Evolutionary conservation across 2,113 vertebrate genomes (phyloP).

Genomic region (Trochalopteron elliotii): DNA sequence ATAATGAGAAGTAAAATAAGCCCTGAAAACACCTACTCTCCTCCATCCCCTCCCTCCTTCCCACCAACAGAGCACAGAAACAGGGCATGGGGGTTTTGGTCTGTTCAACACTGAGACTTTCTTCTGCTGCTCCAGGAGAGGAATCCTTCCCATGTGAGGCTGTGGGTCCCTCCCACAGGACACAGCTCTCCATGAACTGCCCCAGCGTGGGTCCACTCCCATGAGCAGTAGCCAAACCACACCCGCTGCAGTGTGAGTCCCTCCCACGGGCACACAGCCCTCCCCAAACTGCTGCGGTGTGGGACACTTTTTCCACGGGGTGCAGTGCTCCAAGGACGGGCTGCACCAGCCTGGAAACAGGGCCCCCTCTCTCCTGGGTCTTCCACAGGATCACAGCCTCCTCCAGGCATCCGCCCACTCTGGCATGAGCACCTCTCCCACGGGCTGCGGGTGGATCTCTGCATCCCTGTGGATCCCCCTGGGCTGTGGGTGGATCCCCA

Average conservation of each 20-base stretch:
- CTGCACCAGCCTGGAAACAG: not conserved
- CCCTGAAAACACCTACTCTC: not conserved
- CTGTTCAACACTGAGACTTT: not conserved
- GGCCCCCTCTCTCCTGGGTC: not conserved
- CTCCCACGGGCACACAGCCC: not conserved
- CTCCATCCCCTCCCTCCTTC: not conserved
- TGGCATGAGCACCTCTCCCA: not conserved
- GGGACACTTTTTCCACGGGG: too few species aligned
- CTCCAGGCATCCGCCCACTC: not conserved
- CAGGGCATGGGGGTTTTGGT: not conserved
- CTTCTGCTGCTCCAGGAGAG: fast-evolving
- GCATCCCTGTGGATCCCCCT: too few species aligned
- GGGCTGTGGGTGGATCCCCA: too few species aligned
- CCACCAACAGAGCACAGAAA: fast-evolving
- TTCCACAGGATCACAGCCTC: not conserved
- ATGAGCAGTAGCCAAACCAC: fast-evolving
- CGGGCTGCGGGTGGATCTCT: too few species aligned
- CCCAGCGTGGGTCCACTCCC: fast-evolving
- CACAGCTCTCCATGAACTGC: not conserved
- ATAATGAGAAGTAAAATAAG: not conserved
- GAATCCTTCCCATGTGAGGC: not conserved
- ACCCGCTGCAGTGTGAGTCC: not conserved
- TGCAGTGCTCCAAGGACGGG: not conserved
- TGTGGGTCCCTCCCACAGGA: not conserved
- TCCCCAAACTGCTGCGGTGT: not conserved